Conservation (phyloP, 2,113 vertebrate genomes). For the Lycaon pictus region DNA sequence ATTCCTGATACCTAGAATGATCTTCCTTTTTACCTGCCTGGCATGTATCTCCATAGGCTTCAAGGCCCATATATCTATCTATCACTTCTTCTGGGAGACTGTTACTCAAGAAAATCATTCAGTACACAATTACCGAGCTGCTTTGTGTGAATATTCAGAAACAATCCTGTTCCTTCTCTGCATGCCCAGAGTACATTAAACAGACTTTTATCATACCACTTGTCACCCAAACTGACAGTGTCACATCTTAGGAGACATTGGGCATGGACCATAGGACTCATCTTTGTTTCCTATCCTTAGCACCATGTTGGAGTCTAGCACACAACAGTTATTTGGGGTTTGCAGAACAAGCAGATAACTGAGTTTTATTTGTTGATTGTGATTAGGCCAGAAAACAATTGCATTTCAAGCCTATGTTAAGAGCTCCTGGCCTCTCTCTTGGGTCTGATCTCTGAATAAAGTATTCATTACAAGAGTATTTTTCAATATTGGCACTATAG, state of each 20-base stretch:
- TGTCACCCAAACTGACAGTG: background rate
- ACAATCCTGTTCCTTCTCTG: background rate
- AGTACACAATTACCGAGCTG: background rate
- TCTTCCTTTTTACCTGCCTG: constrained; percentile 51
- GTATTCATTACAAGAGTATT: background rate
- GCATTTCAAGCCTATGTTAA: constrained; percentile 40
- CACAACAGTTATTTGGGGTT: background rate
- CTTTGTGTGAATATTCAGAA: background rate
- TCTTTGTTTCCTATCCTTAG: background rate
- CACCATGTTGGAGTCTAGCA: background rate
- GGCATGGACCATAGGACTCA: background rate
- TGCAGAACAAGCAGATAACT: background rate
- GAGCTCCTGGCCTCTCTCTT: background rate
- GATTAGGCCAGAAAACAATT: constrained; percentile 30
- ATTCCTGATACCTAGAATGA: constrained; percentile 49
- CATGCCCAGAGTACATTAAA: background rate
- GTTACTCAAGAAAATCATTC: constrained; percentile 47
- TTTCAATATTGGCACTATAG: background rate
- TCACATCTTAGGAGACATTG: background rate
- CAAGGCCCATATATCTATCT: background rate
- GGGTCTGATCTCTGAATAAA: background rate
- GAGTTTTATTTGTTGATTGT: constrained; percentile 54
- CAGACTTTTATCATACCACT: background rate
- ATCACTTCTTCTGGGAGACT: constrained; percentile 4
- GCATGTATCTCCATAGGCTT: constrained; percentile 26